Conservation (phyloP, 2,113 vertebrate species). For the Cyprinodon tularosa region DNA sequence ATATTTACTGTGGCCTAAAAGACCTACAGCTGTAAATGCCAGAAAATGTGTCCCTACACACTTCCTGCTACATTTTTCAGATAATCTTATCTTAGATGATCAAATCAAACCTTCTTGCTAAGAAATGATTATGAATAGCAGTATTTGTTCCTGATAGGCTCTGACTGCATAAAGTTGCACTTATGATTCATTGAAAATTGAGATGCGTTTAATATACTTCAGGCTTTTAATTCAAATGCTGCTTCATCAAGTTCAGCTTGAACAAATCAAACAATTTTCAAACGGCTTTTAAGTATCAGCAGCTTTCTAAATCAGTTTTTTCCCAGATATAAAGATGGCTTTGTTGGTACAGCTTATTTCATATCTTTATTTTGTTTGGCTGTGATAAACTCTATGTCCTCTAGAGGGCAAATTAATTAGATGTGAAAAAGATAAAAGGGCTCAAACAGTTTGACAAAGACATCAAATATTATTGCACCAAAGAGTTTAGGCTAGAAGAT, state of each 20-base stretch:
- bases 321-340: neutral
- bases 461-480: constrained; percentile 50
- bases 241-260: neutral
- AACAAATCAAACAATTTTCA: neutral
- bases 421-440: neutral
- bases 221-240: neutral
- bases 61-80: neutral
- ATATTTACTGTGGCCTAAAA: neutral
- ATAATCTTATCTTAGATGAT: neutral
- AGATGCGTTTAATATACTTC: neutral
- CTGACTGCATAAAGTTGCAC: neutral
- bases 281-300: no score
- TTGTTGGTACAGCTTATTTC: neutral
- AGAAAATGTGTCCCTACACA: neutral
- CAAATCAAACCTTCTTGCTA: neutral
- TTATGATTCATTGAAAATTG: neutral
- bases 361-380: neutral
- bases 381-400: constrained; percentile 8
- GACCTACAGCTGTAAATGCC: no score
- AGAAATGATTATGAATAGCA: neutral
- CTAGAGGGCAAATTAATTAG: neutral
- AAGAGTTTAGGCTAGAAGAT: constrained; percentile 6
- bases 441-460: constrained; percentile 22
- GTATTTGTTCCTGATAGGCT: neutral
- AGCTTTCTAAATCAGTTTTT: no score